These are phyloP conservation scores for Micrastur ruficollis DNA, from an alignment of 2,797 vertebrate species.

Conservation along the genomic window DNA sequence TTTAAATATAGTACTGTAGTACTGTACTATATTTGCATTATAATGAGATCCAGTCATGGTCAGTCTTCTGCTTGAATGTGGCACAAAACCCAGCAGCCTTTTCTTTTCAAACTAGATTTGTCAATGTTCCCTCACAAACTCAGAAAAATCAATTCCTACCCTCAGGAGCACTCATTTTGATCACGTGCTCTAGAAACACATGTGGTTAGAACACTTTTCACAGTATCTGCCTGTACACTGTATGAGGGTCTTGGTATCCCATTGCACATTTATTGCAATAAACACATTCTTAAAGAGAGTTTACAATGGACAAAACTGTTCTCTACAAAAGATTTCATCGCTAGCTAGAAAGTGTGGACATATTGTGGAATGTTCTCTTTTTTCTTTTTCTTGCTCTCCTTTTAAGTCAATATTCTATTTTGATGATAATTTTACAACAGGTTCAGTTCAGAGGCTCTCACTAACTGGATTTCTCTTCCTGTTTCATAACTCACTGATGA, in stretches of 20 bases:
- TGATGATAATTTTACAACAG: not conserved
- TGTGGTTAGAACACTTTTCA: not conserved
- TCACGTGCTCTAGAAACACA: not conserved
- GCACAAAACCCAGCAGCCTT: not conserved
- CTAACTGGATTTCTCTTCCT: not conserved
- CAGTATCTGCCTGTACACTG: not conserved
- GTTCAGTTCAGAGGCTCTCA: not conserved
- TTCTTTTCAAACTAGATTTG: not conserved
- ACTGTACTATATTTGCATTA: not conserved
- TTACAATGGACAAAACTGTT: not conserved
- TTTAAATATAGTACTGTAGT: not conserved
- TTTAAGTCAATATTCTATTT: not conserved
- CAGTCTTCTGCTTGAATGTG: not conserved
- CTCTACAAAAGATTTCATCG: not conserved
- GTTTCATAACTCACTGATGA: not conserved
- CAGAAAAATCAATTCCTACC: not conserved
- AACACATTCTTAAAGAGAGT: not conserved
- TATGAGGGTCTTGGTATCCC: not conserved
- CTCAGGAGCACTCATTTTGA: not conserved
- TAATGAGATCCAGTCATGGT: not conserved
- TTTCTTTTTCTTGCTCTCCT: not conserved
- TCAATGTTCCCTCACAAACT: not conserved
- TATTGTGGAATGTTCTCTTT: not conserved
- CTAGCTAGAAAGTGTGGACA: not conserved
- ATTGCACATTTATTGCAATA: not conserved